Percentiles rank a stretch among this genome's conserved stretches.
These are phyloP conservation scores for Drosophila prolongata DNA, from an alignment of 2,888 invertebrate genomes.

Conservation along the genomic window DNA sequence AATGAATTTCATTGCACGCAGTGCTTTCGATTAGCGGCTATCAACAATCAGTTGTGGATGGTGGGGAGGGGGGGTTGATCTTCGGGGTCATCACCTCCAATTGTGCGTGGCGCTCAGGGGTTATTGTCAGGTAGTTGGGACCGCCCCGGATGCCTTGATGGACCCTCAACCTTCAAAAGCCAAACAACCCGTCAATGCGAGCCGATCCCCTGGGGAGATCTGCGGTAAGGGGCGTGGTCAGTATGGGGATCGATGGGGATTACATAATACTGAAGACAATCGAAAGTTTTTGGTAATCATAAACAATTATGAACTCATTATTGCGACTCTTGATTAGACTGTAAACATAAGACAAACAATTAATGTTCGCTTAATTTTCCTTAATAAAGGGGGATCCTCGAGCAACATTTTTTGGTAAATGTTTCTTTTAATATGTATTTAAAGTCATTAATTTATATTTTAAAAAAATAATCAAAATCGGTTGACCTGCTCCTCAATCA, in stretches of 20 bases:
- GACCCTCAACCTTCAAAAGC: slow-evolving; percentile 7
- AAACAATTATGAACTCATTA: neutral
- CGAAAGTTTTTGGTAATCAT: slow-evolving; percentile 1
- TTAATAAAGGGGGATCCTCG: too few relatives aligned
- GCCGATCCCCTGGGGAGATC: slow-evolving; percentile 5
- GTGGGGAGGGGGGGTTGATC: too few relatives aligned
- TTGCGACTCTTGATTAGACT: neutral
- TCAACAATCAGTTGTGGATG: neutral
- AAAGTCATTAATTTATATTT: too few relatives aligned
- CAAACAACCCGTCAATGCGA: slow-evolving; percentile 11
- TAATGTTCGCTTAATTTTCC: too few relatives aligned
- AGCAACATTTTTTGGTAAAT: too few relatives aligned
- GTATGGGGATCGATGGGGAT: neutral
- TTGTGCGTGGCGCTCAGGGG: neutral
- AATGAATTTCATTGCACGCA: slow-evolving; percentile 27
- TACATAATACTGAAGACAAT: neutral
- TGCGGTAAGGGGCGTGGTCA: neutral
- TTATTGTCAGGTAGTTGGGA: slow-evolving; percentile 4
- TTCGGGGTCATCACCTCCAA: slow-evolving; percentile 5
- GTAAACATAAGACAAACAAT: neutral
- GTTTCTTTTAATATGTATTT: too few relatives aligned
- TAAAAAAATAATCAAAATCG: too few relatives aligned
- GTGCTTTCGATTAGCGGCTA: slow-evolving; percentile 39
- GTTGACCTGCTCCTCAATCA: too few relatives aligned
- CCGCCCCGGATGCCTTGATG: neutral